phyloP scores from a whole-genome alignment of 2,888 invertebrate genomes.

The Sepiola atlantica region DNA sequence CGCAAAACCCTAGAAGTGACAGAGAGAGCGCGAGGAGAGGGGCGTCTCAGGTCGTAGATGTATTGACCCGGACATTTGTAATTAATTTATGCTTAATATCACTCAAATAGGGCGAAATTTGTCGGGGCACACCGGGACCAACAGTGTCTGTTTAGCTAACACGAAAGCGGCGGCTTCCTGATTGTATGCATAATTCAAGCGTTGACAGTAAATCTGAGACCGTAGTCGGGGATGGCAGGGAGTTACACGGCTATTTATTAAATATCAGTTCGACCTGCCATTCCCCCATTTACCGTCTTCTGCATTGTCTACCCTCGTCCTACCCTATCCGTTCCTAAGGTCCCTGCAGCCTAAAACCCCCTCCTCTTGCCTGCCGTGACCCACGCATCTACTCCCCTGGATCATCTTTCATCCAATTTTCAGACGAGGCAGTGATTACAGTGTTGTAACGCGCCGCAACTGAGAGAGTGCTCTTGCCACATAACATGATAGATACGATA shows the following conservation, averaged over 20 bases:
- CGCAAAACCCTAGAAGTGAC: slow-evolving; percentile 36
- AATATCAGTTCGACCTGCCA: slow-evolving; percentile 49
- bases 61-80: slow-evolving; percentile 51
- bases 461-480: background rate
- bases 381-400: slow-evolving; percentile 41
- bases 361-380: background rate
- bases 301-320: background rate
- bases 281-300: background rate
- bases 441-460: slow-evolving; percentile 50
- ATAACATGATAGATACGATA: slow-evolving; percentile 42
- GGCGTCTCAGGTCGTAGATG: slow-evolving; percentile 49
- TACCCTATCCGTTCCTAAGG: background rate
- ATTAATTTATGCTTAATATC: slow-evolving; percentile 59
- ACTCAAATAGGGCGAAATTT: slow-evolving; percentile 51
- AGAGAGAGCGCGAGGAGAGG: background rate
- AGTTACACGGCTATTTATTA: slow-evolving; percentile 51
- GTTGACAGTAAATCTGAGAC: slow-evolving; percentile 36
- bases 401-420: slow-evolving; percentile 54
- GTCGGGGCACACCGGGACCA: slow-evolving; percentile 45
- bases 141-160: slow-evolving; percentile 43
- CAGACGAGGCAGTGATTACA: slow-evolving; percentile 50
- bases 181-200: slow-evolving; percentile 52
- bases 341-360: background rate
- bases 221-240: background rate
- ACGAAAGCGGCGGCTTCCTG: slow-evolving; percentile 47